phyloP scores from a whole-genome alignment of 2,797 vertebrate genomes.

The Megalops cyprinoides region DNA sequence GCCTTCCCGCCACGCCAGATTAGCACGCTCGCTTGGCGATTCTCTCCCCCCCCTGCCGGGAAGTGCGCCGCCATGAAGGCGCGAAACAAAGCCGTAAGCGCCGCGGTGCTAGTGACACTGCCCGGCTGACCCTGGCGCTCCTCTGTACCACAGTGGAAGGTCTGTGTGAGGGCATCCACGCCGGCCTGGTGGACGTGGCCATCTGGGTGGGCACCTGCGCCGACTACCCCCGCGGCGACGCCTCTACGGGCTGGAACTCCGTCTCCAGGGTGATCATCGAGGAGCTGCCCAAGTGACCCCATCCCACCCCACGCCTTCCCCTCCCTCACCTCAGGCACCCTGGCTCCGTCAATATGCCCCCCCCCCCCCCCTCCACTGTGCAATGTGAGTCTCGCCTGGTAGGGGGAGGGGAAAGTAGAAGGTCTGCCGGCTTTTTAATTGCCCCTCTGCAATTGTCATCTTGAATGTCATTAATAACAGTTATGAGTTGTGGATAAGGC shows the following conservation, averaged over 20 bases:
- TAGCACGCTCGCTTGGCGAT: slow-evolving; percentile 5
- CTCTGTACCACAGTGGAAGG: slow-evolving; percentile 77
- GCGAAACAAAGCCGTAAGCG: too few relatives aligned
- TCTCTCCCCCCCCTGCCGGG: background rate
- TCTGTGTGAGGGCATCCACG: slow-evolving; percentile 80
- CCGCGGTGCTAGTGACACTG: too few relatives aligned
- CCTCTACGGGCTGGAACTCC: slow-evolving; percentile 88
- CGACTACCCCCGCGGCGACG: slow-evolving; percentile 83
- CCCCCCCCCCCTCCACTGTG: too few relatives aligned
- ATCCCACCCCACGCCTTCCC: background rate
- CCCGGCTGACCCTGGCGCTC: background rate
- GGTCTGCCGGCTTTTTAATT: background rate
- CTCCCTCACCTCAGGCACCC: background rate
- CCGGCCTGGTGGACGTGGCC: slow-evolving; percentile 81
- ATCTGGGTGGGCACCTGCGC: slow-evolving; percentile 85
- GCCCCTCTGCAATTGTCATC: background rate
- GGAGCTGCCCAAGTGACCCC: slow-evolving; percentile 78
- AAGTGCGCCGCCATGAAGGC: background rate
- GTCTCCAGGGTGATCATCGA: slow-evolving; percentile 87
- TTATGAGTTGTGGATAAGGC: background rate
- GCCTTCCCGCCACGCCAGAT: slow-evolving; percentile 26
- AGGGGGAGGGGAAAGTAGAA: too few relatives aligned
- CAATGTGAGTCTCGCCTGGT: too few relatives aligned
- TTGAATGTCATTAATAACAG: background rate
- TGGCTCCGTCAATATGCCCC: background rate